Evolutionary conservation across 2,888 invertebrate species (phyloP).

Genomic region (Conomelus anceps): DNA sequence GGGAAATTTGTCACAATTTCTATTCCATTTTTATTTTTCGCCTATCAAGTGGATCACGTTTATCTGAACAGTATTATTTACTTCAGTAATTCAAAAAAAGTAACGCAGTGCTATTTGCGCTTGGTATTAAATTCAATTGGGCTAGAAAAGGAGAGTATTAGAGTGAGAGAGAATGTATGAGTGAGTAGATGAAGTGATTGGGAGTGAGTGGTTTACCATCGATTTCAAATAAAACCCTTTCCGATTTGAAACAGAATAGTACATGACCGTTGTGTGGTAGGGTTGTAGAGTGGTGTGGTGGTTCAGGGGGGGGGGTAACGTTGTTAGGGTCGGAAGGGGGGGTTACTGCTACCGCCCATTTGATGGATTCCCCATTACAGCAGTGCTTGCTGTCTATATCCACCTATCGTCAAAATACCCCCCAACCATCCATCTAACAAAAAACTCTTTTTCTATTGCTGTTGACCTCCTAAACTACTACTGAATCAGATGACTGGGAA

Average conservation of each 20-base stretch:
- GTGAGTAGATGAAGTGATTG: no score
- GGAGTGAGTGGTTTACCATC: neutral
- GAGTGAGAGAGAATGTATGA: neutral
- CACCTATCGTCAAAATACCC: neutral
- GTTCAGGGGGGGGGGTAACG: no score
- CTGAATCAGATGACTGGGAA: neutral
- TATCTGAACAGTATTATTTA: no score
- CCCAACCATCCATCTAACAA: neutral
- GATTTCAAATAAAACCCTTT: neutral
- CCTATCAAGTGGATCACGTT: no score
- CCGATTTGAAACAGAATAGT: neutral
- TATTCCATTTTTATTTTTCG: no score
- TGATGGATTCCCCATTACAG: neutral
- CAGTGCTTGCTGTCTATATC: neutral
- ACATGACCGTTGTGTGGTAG: neutral
- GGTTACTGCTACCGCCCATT: neutral
- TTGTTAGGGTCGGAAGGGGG: no score
- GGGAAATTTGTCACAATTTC: no score
- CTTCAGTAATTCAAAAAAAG: no score
- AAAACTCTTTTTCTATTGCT: neutral
- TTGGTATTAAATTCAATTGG: no score
- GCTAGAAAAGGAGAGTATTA: neutral
- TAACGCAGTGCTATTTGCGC: no score
- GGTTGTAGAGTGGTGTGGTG: no score
- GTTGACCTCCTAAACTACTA: neutral